Evolutionary conservation across 2,113 vertebrate species (phyloP).

Genomic region (Semicossyphus pulcher): DNA sequence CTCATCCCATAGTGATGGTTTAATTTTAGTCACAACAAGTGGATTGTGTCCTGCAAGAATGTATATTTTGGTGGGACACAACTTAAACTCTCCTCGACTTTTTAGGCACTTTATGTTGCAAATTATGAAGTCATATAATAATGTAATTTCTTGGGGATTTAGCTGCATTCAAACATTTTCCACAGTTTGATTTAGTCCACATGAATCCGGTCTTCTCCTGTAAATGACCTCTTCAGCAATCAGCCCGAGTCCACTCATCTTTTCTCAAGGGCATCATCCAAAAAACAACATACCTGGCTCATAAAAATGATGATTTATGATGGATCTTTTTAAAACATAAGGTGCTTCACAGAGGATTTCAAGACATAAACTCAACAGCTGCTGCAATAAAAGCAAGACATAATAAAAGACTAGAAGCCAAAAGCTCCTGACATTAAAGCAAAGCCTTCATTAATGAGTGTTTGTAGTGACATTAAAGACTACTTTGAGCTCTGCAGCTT

Average conservation of each 20-base stretch:
- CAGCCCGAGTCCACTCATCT: background rate
- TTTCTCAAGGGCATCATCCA: background rate
- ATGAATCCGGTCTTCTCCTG: too few species aligned
- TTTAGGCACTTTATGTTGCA: too few species aligned
- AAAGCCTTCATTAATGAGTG: background rate
- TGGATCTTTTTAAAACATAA: background rate
- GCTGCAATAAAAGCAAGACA: background rate
- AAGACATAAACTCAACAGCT: conserved; percentile 9
- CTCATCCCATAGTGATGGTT: too few species aligned
- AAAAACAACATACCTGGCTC: background rate
- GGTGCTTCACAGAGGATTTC: background rate
- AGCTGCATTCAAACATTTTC: too few species aligned
- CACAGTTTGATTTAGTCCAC: too few species aligned
- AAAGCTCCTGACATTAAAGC: conserved; percentile 2
- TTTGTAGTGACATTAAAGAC: conserved; percentile 8
- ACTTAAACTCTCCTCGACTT: too few species aligned
- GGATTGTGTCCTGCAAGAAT: too few species aligned
- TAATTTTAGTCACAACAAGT: too few species aligned
- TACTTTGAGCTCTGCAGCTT: background rate
- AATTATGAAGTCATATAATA: too few species aligned
- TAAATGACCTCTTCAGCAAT: background rate
- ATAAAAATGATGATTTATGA: background rate
- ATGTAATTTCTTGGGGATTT: too few species aligned
- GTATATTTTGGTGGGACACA: too few species aligned
- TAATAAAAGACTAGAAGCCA: background rate